phyloP scores from a whole-genome alignment of 2,888 invertebrate genomes.

The Eueremaeus valkanovi region DNA sequence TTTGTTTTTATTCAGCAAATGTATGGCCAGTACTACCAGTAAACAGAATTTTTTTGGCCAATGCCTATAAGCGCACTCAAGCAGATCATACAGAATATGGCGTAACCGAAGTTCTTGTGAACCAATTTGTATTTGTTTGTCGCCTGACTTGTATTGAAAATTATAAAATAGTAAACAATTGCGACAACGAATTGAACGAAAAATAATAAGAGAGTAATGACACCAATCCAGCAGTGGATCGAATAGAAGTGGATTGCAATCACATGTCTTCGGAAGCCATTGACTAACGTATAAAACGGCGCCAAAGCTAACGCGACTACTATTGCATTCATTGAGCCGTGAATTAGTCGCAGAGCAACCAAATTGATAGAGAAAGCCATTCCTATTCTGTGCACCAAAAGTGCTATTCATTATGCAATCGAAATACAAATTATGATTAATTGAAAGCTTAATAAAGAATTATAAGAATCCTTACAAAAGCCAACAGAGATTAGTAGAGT shows the following conservation, averaged over 20 bases:
- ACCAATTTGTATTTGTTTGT: neutral
- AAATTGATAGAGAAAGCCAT: neutral
- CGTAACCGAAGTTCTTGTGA: neutral
- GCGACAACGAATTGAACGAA: neutral
- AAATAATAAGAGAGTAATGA: neutral
- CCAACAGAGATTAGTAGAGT: neutral
- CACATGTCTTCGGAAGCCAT: neutral
- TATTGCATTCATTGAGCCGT: neutral
- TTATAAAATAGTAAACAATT: neutral
- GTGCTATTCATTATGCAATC: neutral
- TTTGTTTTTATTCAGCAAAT: neutral
- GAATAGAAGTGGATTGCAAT: slow-evolving; percentile 6
- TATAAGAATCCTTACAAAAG: neutral
- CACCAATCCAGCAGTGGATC: slow-evolving; percentile 2
- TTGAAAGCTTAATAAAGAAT: neutral
- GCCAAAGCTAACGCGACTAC: neutral
- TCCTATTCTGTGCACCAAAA: slow-evolving; percentile 9
- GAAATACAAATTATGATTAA: neutral
- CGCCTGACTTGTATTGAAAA: neutral
- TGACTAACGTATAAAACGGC: neutral
- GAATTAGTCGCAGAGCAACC: neutral
- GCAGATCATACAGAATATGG: neutral
- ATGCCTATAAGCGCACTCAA: neutral
- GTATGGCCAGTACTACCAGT: neutral
- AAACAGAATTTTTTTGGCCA: neutral